Evolutionary conservation across 2,113 vertebrate genomes (phyloP), one percentile per base, ranked within the genome.

Genomic region (Nibea albiflora): DNA sequence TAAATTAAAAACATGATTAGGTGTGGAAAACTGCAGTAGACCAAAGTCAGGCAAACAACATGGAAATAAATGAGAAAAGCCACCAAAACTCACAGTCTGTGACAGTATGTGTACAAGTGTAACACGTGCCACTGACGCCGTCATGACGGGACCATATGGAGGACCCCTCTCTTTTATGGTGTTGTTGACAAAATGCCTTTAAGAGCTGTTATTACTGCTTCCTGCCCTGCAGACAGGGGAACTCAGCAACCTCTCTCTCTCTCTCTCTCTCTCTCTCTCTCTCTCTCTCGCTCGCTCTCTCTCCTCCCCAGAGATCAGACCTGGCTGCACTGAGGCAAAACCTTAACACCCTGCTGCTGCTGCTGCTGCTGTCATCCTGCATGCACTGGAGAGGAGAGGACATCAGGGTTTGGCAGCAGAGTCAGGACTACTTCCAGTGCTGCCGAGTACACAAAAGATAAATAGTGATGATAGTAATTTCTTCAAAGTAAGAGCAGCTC

Each of bases 101-200:
- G 28, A 35, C 24, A 57, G 24, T 16, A 9, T 19, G 9, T 15
- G 22, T 15, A 14, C n/a, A 44, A 61, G 49, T 26, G 65, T 5
- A 53, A 24, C 39, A 11, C 20, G 22, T 73, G 78, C 20, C 58
- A 17, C 73, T 66, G 76, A 81, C 70, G 76, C 81, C 83, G 0
- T 17, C 66, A 42, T 39, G 74, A 69, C 80, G 71, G 57, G 44
- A 84, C 76, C 87, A 69, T 24, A 53, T 82, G 81, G 70, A 78
- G 79, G 73, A 83, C 54, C 85, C 70, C 72, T 67, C 35, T 75
- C 49, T 78, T 90, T 90, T 87, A 88, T 83, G 81, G 78, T 78
- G 73, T 84, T 92, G 90, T 89, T 91, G 88, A 91, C 78, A 76
- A 88, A 89, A 87, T 84, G 88, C 76, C 85, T 83, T 24, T 60